Conservation (phyloP, 2,797 vertebrate genomes). For the Echeneis naucrates region DNA sequence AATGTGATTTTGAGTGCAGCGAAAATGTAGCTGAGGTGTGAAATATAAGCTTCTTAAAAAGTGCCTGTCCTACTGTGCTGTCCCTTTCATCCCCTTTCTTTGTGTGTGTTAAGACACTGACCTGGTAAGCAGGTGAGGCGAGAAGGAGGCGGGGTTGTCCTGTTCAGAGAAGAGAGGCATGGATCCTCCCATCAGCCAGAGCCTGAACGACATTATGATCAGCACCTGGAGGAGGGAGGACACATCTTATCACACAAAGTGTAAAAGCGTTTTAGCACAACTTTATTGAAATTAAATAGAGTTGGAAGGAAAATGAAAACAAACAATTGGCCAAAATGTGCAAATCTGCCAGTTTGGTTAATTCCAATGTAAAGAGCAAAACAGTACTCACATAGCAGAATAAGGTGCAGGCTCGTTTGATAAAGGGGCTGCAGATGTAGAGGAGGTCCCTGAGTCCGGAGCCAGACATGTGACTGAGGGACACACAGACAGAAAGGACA, state of each 20-base stretch:
- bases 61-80: too few relatives aligned
- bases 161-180: slow-evolving; percentile 98
- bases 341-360: too few relatives aligned
- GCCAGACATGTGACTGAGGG: slow-evolving; percentile 84
- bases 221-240: slow-evolving; percentile 82
- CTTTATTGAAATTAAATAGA: not conserved
- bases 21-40: too few relatives aligned
- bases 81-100: not conserved
- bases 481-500: slow-evolving; percentile 33
- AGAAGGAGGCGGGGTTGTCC: slow-evolving; percentile 98
- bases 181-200: slow-evolving; percentile 97
- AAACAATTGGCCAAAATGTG: not conserved
- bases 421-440: slow-evolving; percentile 85
- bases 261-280: not conserved
- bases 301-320: not conserved
- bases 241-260: not conserved
- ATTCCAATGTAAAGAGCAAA: not conserved
- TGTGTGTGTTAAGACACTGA: slow-evolving; percentile 53
- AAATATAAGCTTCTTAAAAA: too few relatives aligned
- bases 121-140: slow-evolving; percentile 93
- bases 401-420: slow-evolving; percentile 89
- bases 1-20: too few relatives aligned
- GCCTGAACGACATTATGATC: slow-evolving; percentile 89
- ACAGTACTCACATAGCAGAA: slow-evolving; percentile 88
- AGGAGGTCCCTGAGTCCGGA: slow-evolving; percentile 84